Percentiles rank a stretch among this genome's conserved stretches.
phyloP scores from a whole-genome alignment of 2,888 invertebrate genomes.

The Synergus laeviventris region DNA sequence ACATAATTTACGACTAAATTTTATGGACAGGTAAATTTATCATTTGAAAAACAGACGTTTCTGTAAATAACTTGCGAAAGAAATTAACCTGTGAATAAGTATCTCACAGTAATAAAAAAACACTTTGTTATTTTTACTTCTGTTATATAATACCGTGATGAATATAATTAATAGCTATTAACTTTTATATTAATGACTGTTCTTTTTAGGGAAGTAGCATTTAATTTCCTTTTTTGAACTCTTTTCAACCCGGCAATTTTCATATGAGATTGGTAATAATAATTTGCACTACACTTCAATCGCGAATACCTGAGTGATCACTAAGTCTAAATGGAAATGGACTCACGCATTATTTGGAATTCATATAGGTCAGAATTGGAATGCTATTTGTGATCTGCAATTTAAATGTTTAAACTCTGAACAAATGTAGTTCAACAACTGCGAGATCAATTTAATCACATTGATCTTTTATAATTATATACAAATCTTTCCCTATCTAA shows the following conservation, averaged over 20 bases:
- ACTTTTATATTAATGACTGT: not conserved
- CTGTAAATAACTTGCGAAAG: not conserved
- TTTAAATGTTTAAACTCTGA: not conserved
- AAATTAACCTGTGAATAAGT: not conserved
- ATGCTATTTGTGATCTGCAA: not conserved
- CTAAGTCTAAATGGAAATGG: not conserved
- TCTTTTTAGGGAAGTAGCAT: not conserved
- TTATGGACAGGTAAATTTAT: constrained; percentile 12
- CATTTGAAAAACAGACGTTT: not conserved
- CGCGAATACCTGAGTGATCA: not conserved
- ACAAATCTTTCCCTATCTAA: not conserved
- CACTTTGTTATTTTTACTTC: not conserved
- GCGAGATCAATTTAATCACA: not conserved
- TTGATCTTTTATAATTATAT: not conserved
- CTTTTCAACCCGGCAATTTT: not conserved
- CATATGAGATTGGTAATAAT: not conserved
- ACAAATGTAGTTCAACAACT: not conserved
- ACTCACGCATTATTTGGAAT: not conserved
- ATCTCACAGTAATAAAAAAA: too few relatives aligned
- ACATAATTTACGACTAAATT: constrained; percentile 21
- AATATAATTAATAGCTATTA: not conserved
- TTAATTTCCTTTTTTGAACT: not conserved
- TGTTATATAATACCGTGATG: not conserved
- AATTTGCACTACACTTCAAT: not conserved
- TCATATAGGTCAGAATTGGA: not conserved